Evolutionary conservation across 1,140 invertebrate species (phyloP).

Genomic region (Leptestheria dahalacensis): DNA sequence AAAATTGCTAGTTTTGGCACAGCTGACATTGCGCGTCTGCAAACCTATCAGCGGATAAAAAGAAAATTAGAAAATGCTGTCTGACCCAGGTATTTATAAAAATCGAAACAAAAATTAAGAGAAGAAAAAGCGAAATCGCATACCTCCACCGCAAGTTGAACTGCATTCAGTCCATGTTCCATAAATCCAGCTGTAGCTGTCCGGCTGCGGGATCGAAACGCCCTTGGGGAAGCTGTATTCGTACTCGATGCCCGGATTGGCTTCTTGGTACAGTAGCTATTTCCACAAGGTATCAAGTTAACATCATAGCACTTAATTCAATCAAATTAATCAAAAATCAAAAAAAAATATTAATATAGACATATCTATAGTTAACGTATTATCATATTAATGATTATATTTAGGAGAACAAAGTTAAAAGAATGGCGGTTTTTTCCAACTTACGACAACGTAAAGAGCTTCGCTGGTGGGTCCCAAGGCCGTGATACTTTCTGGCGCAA

Average conservation of each 20-base stretch:
- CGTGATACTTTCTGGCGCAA: constrained; percentile 62
- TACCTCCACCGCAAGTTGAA: constrained; percentile 72
- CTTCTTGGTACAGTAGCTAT: constrained; percentile 75
- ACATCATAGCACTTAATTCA: too few species aligned
- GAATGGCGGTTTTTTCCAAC: constrained; percentile 24
- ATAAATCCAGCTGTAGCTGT: constrained; percentile 60
- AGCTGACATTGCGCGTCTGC: constrained; percentile 44
- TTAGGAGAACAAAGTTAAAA: constrained; percentile 4
- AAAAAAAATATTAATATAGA: constrained; percentile 13
- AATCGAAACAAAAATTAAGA: background rate
- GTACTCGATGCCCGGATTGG: constrained; percentile 70
- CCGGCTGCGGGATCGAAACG: constrained; percentile 39
- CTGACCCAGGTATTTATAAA: background rate
- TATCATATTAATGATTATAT: constrained; percentile 7
- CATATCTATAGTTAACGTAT: constrained; percentile 2
- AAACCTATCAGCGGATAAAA: constrained; percentile 37
- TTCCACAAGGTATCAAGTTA: too few species aligned
- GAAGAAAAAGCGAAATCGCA: constrained; percentile 13
- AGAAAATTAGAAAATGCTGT: background rate
- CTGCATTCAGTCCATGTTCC: constrained; percentile 66
- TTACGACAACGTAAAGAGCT: constrained; percentile 69
- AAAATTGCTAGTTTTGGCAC: constrained; percentile 34
- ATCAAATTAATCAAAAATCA: too few species aligned
- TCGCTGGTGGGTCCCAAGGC: constrained; percentile 74
- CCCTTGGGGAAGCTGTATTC: constrained; percentile 77